Conservation (phyloP, 2,113 vertebrate genomes). For the Beaufortia kweichowensis region DNA sequence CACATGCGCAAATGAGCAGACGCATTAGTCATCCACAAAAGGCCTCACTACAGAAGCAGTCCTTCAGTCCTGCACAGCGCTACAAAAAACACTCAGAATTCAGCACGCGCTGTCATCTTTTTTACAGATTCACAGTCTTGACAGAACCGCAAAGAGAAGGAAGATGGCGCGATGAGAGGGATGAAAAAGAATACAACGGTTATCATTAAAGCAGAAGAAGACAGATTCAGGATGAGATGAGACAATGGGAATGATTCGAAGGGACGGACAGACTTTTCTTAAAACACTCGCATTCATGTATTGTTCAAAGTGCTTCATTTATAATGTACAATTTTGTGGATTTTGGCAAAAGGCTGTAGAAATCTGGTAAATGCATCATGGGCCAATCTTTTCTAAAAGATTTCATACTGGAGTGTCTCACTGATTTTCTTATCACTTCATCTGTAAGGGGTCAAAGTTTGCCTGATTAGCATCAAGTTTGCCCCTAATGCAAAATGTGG, state of each 20-base stretch:
- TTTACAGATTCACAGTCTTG: constrained; percentile 7
- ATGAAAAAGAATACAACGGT: constrained; percentile 36
- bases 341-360: not conserved
- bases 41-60: constrained; percentile 20
- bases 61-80: constrained; percentile 7
- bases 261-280: constrained; percentile 15
- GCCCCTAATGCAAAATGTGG: no score
- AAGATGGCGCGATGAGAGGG: constrained; percentile 27
- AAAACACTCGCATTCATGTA: constrained; percentile 21
- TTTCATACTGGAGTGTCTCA: no score
- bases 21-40: constrained; percentile 16
- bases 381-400: not conserved
- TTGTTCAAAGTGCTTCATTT: constrained; percentile 8
- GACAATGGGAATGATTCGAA: constrained; percentile 35
- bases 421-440: no score
- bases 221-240: not conserved
- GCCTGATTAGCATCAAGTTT: no score
- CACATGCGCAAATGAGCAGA: constrained; percentile 1
- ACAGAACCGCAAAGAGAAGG: constrained; percentile 34
- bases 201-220: constrained; percentile 33
- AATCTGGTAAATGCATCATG: not conserved
- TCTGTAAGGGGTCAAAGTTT: no score
- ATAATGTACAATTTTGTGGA: constrained; percentile 25
- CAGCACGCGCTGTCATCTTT: constrained; percentile 8
- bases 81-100: constrained; percentile 27